Conservation (phyloP, 2,797 vertebrate genomes). For the Acanthiza pusilla region DNA sequence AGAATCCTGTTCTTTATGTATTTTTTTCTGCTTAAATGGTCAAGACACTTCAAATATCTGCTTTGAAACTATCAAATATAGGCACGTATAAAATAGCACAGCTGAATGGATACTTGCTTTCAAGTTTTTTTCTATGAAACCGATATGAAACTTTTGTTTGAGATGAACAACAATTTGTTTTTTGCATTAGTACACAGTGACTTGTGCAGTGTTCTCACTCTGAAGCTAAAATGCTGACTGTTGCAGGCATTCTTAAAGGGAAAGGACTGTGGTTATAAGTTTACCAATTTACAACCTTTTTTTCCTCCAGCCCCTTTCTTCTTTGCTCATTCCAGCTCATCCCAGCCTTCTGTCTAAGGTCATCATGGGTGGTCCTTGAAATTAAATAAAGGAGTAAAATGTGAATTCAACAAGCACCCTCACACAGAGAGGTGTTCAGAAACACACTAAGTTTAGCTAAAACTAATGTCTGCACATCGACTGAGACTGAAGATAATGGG, state of each 20-base stretch:
- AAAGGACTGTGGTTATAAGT: not conserved
- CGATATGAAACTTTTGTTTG: not conserved
- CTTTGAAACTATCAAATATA: not conserved
- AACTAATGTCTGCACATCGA: not conserved
- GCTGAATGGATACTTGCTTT: not conserved
- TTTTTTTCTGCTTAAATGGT: not conserved
- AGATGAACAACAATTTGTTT: not conserved
- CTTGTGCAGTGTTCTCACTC: not conserved
- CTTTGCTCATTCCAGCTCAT: not conserved
- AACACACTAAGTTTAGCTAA: not conserved
- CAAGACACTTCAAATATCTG: not conserved
- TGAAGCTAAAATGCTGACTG: not conserved
- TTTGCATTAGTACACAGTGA: not conserved
- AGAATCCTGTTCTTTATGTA: not conserved
- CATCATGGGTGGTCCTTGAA: not conserved
- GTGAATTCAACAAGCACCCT: not conserved
- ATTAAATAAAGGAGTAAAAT: not conserved
- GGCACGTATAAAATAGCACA: not conserved
- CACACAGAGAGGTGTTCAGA: not conserved
- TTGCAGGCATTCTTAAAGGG: not conserved
- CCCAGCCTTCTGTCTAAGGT: not conserved
- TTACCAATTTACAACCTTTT: not conserved
- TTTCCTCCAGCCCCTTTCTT: fast-evolving
- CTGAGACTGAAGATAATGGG: not conserved
- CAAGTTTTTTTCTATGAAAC: not conserved